Percentiles rank a stretch among this genome's conserved stretches.
Conservation (phyloP, 2,888 invertebrate genomes). For the Coelopa pilipes region DNA sequence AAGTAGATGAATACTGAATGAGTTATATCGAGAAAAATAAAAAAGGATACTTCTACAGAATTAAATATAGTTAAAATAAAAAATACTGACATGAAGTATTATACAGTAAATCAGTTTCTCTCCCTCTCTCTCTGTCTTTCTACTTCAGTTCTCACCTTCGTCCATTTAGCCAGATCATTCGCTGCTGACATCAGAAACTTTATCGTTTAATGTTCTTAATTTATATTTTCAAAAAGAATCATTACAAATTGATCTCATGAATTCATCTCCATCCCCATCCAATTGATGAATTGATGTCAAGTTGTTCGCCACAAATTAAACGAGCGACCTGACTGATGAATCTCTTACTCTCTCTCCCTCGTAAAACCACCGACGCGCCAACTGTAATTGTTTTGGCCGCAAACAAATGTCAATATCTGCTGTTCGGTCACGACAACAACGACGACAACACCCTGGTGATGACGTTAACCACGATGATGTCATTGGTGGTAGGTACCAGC, state of each 20-base stretch:
- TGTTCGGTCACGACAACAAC: not conserved
- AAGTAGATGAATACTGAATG: too few relatives aligned
- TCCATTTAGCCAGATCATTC: too few relatives aligned
- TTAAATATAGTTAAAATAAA: too few relatives aligned
- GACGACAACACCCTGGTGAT: not conserved
- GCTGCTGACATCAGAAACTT: too few relatives aligned
- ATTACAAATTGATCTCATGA: conserved; percentile 3
- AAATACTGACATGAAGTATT: too few relatives aligned
- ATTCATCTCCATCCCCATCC: conserved; percentile 9
- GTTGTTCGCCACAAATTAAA: conserved; percentile 14
- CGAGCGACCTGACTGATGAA: not conserved
- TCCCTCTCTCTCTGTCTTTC: too few relatives aligned
- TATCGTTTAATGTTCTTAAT: too few relatives aligned
- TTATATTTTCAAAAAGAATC: too few relatives aligned
- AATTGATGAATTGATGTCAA: conserved; percentile 17
- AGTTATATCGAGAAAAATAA: too few relatives aligned
- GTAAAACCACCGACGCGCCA: not conserved
- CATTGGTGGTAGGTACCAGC: conserved; percentile 58
- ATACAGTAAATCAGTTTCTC: too few relatives aligned
- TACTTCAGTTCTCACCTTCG: too few relatives aligned
- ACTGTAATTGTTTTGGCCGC: conserved; percentile 1
- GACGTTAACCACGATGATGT: not conserved
- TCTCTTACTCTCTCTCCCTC: not conserved
- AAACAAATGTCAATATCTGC: conserved; percentile 21
- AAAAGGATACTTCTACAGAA: too few relatives aligned